Percentiles rank a stretch among this genome's conserved stretches.
Conservation (phyloP, 2,888 invertebrate species). For the Idaea aversata region DNA sequence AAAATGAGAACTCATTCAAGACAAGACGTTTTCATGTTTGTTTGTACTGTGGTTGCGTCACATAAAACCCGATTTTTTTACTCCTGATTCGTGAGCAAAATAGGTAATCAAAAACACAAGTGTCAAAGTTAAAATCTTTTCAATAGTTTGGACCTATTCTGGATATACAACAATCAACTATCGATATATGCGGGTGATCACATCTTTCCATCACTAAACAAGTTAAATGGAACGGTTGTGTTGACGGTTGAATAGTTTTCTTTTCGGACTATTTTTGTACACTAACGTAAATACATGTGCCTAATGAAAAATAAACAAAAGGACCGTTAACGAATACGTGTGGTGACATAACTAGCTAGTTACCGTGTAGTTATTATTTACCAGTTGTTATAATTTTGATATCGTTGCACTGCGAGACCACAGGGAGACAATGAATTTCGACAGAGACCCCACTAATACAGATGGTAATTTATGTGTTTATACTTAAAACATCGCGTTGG, state of each 20-base stretch:
- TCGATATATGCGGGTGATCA: neutral
- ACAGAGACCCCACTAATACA: slow-evolving; percentile 50
- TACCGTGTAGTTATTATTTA: slow-evolving; percentile 15
- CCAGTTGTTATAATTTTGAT: slow-evolving; percentile 13
- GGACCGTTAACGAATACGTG: slow-evolving; percentile 43
- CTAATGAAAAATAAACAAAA: slow-evolving; percentile 60
- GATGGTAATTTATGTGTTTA: slow-evolving; percentile 54
- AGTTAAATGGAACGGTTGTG: slow-evolving; percentile 7
- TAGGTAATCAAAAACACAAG: too few relatives aligned
- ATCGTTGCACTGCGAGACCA: slow-evolving; percentile 19
- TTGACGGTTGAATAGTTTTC: slow-evolving; percentile 24
- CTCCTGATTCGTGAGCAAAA: too few relatives aligned
- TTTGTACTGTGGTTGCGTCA: too few relatives aligned
- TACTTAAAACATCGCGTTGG: slow-evolving; percentile 62
- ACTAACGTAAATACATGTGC: slow-evolving; percentile 39
- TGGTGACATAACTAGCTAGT: slow-evolving; percentile 34
- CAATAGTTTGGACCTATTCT: too few relatives aligned
- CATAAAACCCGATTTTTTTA: too few relatives aligned
- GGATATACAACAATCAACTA: neutral
- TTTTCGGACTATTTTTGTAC: slow-evolving; percentile 45
- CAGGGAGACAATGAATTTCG: slow-evolving; percentile 53
- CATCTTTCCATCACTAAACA: neutral
- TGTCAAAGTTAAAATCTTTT: too few relatives aligned
- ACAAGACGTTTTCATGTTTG: too few relatives aligned
- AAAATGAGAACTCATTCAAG: too few relatives aligned